Conservation (phyloP, 1,140 invertebrate genomes). For the Nymphalis io region DNA sequence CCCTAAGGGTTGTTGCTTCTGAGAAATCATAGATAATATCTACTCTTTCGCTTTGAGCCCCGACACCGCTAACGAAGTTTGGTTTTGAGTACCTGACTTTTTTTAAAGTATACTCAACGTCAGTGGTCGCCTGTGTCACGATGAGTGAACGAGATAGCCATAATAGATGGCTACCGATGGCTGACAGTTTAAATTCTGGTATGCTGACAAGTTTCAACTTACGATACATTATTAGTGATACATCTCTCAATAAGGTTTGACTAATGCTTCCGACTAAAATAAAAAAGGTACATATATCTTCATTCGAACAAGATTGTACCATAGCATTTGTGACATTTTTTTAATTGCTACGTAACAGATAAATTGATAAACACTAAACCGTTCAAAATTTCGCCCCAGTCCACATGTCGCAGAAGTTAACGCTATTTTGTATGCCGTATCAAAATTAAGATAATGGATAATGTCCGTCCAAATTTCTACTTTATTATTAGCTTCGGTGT, state of each 20-base stretch:
- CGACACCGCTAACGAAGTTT: slow-evolving; percentile 70
- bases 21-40: slow-evolving; percentile 74
- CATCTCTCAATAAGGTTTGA: slow-evolving; percentile 31
- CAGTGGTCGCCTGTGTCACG: slow-evolving; percentile 56
- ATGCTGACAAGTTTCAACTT: slow-evolving; percentile 43
- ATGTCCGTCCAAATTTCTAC: slow-evolving; percentile 67
- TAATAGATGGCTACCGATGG: slow-evolving; percentile 70
- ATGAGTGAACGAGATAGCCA: slow-evolving; percentile 61
- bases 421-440: slow-evolving; percentile 75
- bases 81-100: slow-evolving; percentile 57
- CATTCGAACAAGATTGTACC: not conserved
- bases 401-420: slow-evolving; percentile 71
- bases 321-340: not conserved
- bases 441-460: slow-evolving; percentile 77
- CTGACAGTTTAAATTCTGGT: slow-evolving; percentile 51
- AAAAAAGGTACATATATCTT: not conserved
- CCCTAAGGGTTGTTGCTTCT: slow-evolving; percentile 57
- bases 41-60: slow-evolving; percentile 60
- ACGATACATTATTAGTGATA: slow-evolving; percentile 41
- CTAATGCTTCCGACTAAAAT: not conserved
- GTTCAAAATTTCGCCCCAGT: slow-evolving; percentile 23
- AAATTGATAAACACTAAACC: not conserved
- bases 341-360: not conserved
- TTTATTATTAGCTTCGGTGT: slow-evolving; percentile 61
- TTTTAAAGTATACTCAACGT: slow-evolving; percentile 43